Base-by-base conservation (phyloP, 1,140 invertebrate species). In the Saxidomus purpurata region DNA sequence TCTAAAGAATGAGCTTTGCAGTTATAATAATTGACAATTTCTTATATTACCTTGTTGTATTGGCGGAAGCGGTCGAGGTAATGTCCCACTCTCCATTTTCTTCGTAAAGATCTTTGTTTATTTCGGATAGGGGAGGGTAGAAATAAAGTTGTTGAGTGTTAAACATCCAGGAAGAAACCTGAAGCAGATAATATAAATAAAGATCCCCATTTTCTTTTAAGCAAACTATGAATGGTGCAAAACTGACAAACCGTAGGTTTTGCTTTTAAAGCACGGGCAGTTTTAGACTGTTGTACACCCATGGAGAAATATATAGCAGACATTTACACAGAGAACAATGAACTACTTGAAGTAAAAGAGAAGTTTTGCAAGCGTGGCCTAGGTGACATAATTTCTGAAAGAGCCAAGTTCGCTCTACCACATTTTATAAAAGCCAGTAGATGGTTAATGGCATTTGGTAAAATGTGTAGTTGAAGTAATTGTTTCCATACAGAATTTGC, bases 21-120 rank as follows among this genome's bases (percentile, higher is more conserved):
- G n/a, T n/a, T n/a, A n/a, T n/a, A n/a, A n/a, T n/a, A n/a, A n/a
- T n/a, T n/a, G n/a, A n/a, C n/a, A n/a, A 28, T 19, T 4, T 15
- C 31, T 69, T 28, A 4, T 9, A 4, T 38, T 69, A 43, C 74
- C 74, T 77, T 28, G 11, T 77, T 6, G n/a, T 3, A 15, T 77
- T 28, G 11, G 36, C 13, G 17, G 43, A 2, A 11, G 74, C 6
- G 1, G 36, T 77, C 17, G 36, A 43, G 38, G 36, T 40, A 36
- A 77, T 49, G 13, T 40, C 36, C 74, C 74, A 77, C 43, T 77
- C 74, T 17, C 74, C 74, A 77, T 77, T 77, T 31, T 15, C 74
- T 6, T 3, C 8, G 25, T 77, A 77, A 9, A 49, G 25, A 22
- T 77, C 74, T 43, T 2, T 2, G 38, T 77, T 77, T 4, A 77